A percentile compares a stretch with the other conserved stretches of the same genome.
Conservation (phyloP, 2,797 vertebrate species). For the Meda fulgida region DNA sequence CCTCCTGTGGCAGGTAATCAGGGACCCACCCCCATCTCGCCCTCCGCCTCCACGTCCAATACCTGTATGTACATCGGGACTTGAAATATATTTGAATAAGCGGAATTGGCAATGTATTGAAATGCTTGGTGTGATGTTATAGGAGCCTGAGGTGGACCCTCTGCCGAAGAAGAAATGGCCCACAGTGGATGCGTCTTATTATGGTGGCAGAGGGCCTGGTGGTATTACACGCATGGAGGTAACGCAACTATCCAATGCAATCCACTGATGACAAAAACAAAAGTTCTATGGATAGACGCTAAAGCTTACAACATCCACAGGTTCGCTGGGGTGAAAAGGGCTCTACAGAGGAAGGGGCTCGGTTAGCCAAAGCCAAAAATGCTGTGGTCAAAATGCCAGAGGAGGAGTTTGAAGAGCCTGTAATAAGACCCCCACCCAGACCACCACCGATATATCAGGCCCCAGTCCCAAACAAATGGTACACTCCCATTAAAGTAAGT, state of each 20-base stretch:
- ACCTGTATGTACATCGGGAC: constrained; percentile 70
- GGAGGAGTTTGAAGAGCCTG: constrained; percentile 83
- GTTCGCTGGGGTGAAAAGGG: constrained; percentile 97
- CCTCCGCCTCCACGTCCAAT: constrained; percentile 73
- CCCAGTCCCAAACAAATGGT: constrained; percentile 83
- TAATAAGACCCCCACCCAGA: constrained; percentile 76
- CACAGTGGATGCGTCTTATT: constrained; percentile 88
- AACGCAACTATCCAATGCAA: constrained; percentile 37
- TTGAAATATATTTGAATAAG: constrained; percentile 52
- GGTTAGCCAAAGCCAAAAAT: constrained; percentile 94
- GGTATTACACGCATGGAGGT: constrained; percentile 98
- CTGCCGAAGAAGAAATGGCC: constrained; percentile 86
- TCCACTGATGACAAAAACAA: not conserved
- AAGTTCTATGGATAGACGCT: not conserved
- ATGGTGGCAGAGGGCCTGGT: constrained; percentile 86
- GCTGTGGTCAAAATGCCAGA: constrained; percentile 91
- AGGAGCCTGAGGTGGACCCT: constrained; percentile 80
- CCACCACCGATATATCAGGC: constrained; percentile 78
- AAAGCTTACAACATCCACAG: constrained; percentile 67
- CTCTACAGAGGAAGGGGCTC: constrained; percentile 95
- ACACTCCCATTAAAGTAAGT: constrained; percentile 93
- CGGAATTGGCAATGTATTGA: not conserved
- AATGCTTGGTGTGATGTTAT: constrained; percentile 33
- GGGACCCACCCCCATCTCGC: constrained; percentile 76
- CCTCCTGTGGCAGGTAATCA: constrained; percentile 74